These are phyloP conservation scores for Enteromius radiatus DNA, from an alignment of 2,797 vertebrate species.

Conservation along the genomic window DNA sequence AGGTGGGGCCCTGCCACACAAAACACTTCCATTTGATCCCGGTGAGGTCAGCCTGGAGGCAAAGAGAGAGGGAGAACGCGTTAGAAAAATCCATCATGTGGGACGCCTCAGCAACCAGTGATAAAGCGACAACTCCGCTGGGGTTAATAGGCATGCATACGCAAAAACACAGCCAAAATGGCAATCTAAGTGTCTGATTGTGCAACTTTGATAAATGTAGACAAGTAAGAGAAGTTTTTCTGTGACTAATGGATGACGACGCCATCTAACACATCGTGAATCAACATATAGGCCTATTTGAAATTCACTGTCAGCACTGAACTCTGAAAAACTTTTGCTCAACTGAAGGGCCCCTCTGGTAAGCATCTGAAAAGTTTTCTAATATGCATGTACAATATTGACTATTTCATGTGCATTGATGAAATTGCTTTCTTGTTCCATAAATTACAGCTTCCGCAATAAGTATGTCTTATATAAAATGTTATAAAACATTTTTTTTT, in stretches of 20 bases:
- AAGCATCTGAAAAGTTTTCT: background rate
- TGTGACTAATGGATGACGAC: background rate
- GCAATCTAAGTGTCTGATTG: background rate
- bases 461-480: too few species aligned
- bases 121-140: background rate
- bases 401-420: background rate
- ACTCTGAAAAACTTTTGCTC: background rate
- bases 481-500: background rate
- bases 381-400: background rate
- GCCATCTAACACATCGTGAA: background rate
- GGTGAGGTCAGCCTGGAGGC: conserved; percentile 92
- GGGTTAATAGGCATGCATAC: conserved; percentile 3
- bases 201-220: background rate
- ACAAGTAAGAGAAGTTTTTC: background rate
- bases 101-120: conserved; percentile 23
- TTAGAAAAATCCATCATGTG: conserved; percentile 34
- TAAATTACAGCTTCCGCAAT: background rate
- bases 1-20: conserved; percentile 96
- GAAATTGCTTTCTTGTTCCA: background rate
- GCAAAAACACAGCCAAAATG: conserved; percentile 8
- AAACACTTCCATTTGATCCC: conserved; percentile 99
- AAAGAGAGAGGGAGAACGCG: conserved; percentile 52
- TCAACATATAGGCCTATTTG: conserved; percentile 4
- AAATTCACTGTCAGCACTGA: conserved; percentile 2
- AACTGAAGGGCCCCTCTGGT: background rate